These are phyloP conservation scores for Torymus auratus DNA, from an alignment of 2,888 invertebrate species.

Conservation along the genomic window DNA sequence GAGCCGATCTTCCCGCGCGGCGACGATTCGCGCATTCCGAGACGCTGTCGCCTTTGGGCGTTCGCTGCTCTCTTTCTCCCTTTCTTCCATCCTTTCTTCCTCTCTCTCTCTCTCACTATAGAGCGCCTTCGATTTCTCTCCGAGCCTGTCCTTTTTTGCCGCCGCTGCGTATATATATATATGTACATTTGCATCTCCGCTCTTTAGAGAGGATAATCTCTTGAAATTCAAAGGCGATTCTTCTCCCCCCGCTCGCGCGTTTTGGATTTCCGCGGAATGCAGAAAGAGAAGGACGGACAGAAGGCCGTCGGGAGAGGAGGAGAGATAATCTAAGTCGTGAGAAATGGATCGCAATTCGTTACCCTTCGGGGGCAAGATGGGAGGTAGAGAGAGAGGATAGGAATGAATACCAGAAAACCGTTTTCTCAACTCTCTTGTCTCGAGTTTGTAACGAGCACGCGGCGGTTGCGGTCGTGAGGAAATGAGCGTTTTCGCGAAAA, in stretches of 20 bases:
- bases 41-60: slow-evolving; percentile 56
- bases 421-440: neutral
- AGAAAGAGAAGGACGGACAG: neutral
- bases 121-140: slow-evolving; percentile 21
- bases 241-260: slow-evolving; percentile 36
- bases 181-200: slow-evolving; percentile 49
- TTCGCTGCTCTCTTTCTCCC: slow-evolving; percentile 22
- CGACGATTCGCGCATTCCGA: slow-evolving; percentile 53
- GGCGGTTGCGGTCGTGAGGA: neutral
- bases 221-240: slow-evolving; percentile 60
- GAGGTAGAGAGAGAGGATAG: neutral
- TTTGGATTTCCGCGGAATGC: slow-evolving; percentile 53
- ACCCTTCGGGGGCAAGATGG: neutral
- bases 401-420: slow-evolving; percentile 25
- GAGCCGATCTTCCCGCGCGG: slow-evolving; percentile 59
- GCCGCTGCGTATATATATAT: neutral
- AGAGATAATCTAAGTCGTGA: slow-evolving; percentile 57
- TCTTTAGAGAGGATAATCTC: slow-evolving; percentile 53
- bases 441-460: too few species aligned
- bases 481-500: slow-evolving; percentile 35
- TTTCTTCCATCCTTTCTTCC: neutral
- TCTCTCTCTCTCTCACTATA: slow-evolving; percentile 5
- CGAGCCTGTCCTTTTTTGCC: slow-evolving; percentile 12
- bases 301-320: neutral
- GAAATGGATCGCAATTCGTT: slow-evolving; percentile 59